Conservation (phyloP, 2,113 vertebrate genomes). For the Xiphophorus couchianus region DNA sequence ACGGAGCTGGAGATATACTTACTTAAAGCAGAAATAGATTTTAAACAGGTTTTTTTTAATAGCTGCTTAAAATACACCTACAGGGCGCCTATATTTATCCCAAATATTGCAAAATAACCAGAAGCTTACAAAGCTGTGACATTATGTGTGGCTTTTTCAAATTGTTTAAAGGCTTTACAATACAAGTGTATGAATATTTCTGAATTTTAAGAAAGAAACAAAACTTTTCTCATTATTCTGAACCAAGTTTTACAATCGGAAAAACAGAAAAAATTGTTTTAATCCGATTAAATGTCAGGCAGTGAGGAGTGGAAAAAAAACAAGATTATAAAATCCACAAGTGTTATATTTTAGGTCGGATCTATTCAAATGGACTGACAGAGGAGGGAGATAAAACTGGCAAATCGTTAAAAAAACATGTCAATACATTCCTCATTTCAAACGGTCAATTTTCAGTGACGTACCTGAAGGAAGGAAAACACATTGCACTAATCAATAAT, state of each 20-base stretch:
- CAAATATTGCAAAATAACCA: neutral
- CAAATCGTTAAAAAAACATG: conserved; percentile 56
- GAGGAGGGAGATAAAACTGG: conserved; percentile 46
- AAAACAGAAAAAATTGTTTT: neutral
- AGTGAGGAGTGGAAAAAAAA: neutral
- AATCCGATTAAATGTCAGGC: neutral
- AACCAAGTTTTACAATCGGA: neutral
- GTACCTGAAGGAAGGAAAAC: conserved; percentile 69
- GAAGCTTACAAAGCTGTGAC: neutral
- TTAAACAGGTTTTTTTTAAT: too few species aligned
- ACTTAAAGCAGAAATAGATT: too few species aligned
- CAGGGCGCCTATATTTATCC: rapidly evolving
- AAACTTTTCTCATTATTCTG: neutral
- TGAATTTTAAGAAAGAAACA: neutral
- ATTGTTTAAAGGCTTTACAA: neutral
- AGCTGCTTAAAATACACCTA: neutral
- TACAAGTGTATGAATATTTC: neutral
- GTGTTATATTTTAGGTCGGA: conserved; percentile 31
- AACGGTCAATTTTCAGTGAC: conserved; percentile 51
- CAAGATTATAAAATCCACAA: conserved; percentile 30
- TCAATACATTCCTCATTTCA: conserved; percentile 73
- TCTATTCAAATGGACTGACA: conserved; percentile 22
- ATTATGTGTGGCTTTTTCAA: neutral
- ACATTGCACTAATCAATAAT: conserved; percentile 69
- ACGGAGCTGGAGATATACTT: too few species aligned